Base-by-base conservation (phyloP, 2,888 invertebrate genomes). In the Patella ulyssiponensis region DNA sequence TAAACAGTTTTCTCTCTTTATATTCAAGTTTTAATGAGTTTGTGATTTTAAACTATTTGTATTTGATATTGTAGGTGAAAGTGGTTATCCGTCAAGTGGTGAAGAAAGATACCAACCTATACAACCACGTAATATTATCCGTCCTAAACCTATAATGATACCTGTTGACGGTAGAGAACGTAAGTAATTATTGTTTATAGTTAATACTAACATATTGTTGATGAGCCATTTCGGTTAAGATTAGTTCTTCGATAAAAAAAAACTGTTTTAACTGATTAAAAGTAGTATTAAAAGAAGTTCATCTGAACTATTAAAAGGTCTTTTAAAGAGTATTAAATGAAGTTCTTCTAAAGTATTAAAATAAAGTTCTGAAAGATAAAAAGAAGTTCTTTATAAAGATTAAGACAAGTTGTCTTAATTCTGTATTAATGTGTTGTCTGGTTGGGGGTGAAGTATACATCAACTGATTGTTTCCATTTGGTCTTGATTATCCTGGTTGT, bases 111-210 rank as follows among this genome's bases (percentile, higher is more conserved):
- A 87, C 77, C 86, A 86, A 77, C 84, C 81, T 5, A 77, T 81
- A 17, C 81, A 80, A 69, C 80, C 84, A 15, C 79, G 87, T 72
- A 86, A 86, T 76, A 82, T 88, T 78, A 86, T 87, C 77, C 86
- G 88, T 69, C 93, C 94, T 86, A 95, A 95, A 92, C 94, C 95
- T 82, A 94, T 95, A 89, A 93, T 94, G 90, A 93, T 95, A 84
- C 94, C 94, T 78, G 94, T 94, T 87, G 95, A 95, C 90, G 93
- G 93, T 86, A 93, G 94, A 89, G 92, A 93, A 80, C 93, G 94
- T 91, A 93, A 94, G 94, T 94, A 92, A 76, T 44, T 23, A 23
- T 14, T 20, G n/a, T 73, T 23, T 52, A n/a, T n/a, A 9, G 44
- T 9, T 33, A n/a, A 17, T 11, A 27, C n/a, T 27, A 71, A 71